Conservation (phyloP, 2,797 vertebrate genomes). For the Scyliorhinus canicula region DNA sequence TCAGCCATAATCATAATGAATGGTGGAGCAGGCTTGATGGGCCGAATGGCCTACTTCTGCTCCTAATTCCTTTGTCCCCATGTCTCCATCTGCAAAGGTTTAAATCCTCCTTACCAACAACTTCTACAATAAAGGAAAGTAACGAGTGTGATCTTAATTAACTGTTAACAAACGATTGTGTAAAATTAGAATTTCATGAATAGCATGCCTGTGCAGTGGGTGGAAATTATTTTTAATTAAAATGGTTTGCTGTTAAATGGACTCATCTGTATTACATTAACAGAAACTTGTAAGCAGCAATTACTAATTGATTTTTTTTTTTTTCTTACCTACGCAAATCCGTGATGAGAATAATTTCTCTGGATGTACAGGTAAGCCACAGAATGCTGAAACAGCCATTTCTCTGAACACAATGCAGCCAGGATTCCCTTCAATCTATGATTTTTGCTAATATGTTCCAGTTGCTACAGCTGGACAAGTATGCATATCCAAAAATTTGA, state of each 20-base stretch:
- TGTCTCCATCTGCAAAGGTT: background rate
- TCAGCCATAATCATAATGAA: no score
- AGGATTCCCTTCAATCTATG: no score
- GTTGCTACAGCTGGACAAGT: background rate
- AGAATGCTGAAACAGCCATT: background rate
- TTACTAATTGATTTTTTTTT: background rate
- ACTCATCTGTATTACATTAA: background rate
- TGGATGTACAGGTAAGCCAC: background rate
- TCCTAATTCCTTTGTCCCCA: no score
- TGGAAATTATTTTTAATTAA: constrained; percentile 18
- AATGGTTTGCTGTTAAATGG: constrained; percentile 12
- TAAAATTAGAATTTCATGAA: constrained; percentile 20
- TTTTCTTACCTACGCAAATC: background rate
- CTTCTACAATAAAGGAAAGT: background rate
- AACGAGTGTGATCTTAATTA: constrained; percentile 1
- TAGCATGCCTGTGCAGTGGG: background rate
- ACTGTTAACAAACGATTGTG: background rate
- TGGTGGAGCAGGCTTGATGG: no score
- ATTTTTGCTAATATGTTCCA: background rate
- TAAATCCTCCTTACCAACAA: background rate
- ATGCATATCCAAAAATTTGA: background rate
- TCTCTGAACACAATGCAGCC: background rate
- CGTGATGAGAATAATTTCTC: background rate
- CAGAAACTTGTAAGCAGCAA: constrained; percentile 15
- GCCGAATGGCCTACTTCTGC: no score